Conservation (phyloP, 2,113 vertebrate species). For the Strigops habroptila region DNA sequence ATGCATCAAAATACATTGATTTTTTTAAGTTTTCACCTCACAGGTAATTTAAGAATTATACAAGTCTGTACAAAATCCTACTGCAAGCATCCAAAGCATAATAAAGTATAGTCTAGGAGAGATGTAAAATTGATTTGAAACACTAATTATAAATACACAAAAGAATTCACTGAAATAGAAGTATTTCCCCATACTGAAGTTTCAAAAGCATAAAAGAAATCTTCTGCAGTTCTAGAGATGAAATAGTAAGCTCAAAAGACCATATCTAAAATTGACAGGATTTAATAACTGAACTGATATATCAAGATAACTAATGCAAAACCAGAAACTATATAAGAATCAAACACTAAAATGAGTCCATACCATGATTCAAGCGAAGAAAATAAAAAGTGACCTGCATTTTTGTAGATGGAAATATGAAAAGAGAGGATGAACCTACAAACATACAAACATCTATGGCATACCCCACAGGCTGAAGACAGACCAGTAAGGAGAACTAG, state of each 20-base stretch:
- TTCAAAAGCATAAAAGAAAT: neutral
- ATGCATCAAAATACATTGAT: neutral
- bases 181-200: neutral
- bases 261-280: neutral
- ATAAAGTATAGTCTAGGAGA: neutral
- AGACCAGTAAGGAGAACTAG: neutral
- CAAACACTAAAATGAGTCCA: neutral
- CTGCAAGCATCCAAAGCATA: neutral
- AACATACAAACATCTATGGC: neutral
- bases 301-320: neutral
- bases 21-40: neutral
- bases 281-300: neutral
- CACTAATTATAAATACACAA: neutral
- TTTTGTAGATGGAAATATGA: neutral
- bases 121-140: neutral
- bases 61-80: neutral
- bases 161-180: neutral
- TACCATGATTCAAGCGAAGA: neutral
- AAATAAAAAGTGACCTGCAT: neutral
- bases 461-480: neutral
- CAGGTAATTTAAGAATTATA: neutral
- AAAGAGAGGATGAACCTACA: neutral
- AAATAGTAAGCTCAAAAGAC: neutral
- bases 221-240: neutral
- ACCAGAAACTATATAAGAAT: neutral